Conservation (phyloP, 2,113 vertebrate species). For the Pollachius pollachius region DNA sequence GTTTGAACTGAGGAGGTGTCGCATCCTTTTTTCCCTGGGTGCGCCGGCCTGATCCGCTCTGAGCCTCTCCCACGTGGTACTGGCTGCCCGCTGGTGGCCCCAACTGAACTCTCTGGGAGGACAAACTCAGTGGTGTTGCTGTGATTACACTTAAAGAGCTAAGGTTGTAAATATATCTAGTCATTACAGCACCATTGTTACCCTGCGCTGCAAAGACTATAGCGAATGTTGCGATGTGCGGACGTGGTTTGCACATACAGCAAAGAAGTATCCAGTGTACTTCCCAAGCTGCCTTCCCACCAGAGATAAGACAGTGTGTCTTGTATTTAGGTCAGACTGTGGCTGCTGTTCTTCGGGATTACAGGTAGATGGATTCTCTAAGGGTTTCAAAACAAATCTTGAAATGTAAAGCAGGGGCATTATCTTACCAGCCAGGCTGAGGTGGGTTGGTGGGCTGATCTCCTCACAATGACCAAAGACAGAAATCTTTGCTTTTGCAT, state of each 20-base stretch:
- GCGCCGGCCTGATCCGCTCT: too few species aligned
- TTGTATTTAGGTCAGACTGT: constrained; percentile 35
- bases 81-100: too few species aligned
- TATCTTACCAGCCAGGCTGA: constrained; percentile 31
- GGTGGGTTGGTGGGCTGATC: constrained; percentile 15
- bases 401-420: neutral
- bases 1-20: too few species aligned
- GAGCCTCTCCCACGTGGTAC: too few species aligned
- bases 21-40: too few species aligned
- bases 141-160: too few species aligned
- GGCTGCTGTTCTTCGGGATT: constrained; percentile 30
- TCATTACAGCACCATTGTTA: too few species aligned
- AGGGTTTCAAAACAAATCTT: neutral
- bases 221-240: neutral
- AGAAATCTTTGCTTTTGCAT: too few species aligned
- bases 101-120: too few species aligned
- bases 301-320: constrained; percentile 20
- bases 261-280: neutral
- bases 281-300: constrained; percentile 1
- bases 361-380: constrained; percentile 9
- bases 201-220: too few species aligned
- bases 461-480: neutral
- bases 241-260: constrained; percentile 2
- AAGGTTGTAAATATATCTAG: too few species aligned
- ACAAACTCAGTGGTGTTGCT: too few species aligned